A percentile compares a stretch with the other conserved stretches of the same genome.
Conservation (phyloP, 2,888 invertebrate genomes). For the Gisinianus flammeolus region DNA sequence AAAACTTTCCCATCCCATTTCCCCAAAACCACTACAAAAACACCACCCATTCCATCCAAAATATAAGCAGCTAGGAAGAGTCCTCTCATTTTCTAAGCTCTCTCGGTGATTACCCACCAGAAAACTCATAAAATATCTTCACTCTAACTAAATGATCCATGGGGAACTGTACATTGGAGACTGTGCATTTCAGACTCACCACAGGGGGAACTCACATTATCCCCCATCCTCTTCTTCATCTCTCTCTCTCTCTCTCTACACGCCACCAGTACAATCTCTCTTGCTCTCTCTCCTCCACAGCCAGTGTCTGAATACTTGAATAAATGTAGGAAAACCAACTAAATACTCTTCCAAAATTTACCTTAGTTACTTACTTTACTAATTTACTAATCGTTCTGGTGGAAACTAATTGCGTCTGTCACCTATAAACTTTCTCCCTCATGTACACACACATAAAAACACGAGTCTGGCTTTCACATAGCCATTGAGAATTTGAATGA, state of each 20-base stretch:
- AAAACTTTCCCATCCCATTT: too few species aligned
- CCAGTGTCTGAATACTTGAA: not conserved
- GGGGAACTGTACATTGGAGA: constrained; percentile 24
- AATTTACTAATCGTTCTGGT: constrained; percentile 19
- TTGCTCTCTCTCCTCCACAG: not conserved
- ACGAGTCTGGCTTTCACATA: not conserved
- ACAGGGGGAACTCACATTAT: constrained; percentile 23
- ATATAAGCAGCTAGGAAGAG: too few species aligned
- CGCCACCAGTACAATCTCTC: not conserved
- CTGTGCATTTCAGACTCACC: constrained; percentile 2
- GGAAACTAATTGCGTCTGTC: constrained; percentile 17
- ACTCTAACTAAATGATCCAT: constrained; percentile 37
- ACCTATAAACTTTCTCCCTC: not conserved
- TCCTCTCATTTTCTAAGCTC: constrained; percentile 29
- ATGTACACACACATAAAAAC: not conserved
- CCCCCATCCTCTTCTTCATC: not conserved
- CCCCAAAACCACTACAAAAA: too few species aligned
- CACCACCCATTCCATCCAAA: too few species aligned
- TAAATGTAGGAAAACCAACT: not conserved
- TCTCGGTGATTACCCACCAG: constrained; percentile 32
- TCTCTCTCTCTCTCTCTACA: constrained; percentile 3
- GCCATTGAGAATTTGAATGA: not conserved
- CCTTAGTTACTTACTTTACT: constrained; percentile 1
- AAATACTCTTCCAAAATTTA: constrained; percentile 17
- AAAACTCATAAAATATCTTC: constrained; percentile 36